Evolutionary conservation across 2,888 invertebrate genomes (phyloP), one percentile per base, ranked within the genome.

Genomic region (Anodontia alba): DNA sequence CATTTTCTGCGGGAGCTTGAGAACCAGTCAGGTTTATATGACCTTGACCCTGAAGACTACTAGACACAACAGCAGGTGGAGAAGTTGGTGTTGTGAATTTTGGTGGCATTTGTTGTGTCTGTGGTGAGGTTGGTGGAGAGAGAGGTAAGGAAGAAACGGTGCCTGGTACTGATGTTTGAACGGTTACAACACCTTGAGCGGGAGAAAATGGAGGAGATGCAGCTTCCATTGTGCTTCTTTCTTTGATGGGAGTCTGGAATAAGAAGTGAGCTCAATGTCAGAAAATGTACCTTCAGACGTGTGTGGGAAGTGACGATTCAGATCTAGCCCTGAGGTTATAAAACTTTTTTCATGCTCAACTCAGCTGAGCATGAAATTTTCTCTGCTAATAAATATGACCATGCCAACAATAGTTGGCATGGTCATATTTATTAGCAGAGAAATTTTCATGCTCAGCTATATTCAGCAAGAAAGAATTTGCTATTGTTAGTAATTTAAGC

Each of bases 151-250:
- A 42, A 0, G 74, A 42, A 2, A 51, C 8, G 5, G 72, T 51
- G 62, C 67, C 12, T 73, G 79, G 67, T 51, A 5, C 71, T 74
- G 76, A 51, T 33, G 74, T 70, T 46, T 67, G 17, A 72, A 43
- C 43, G 33, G 72, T 33, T 77, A 72, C 38, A 77, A 33, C 33
- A 33, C 78, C 73, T 71, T 75, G 84, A 71, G 74, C 76, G 15
- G 91, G 87, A 49, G 89, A 89, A 76, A 90, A 91, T 26, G 89
- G 89, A 10, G 90, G 91, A 15, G 91, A 89, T 67, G 86, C 85
- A 23, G 88, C 86, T 67, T 90, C 90, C 69, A 87, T 83, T 49
- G 89, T 88, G 23, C 86, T 72, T 36, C 90, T 88, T 70, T 90
- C 91, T 57, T 88, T 86, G n/a, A 73, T 72, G 23, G 84, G 77